Evolutionary conservation across 2,113 vertebrate species (phyloP), one percentile per base, ranked within the genome.

Genomic region (Dromiciops gliroides): DNA sequence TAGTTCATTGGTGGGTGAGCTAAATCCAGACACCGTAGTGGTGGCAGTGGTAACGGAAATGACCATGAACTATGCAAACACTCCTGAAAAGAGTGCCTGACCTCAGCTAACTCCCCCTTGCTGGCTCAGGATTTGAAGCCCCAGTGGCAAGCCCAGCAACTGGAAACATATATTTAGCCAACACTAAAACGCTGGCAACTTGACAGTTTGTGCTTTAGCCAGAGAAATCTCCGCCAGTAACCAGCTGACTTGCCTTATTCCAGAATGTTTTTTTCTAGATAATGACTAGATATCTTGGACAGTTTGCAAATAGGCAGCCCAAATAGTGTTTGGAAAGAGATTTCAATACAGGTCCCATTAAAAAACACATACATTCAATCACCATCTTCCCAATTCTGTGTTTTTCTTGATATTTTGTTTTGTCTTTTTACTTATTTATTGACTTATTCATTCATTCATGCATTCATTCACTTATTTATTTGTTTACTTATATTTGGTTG

Each of bases 321-420:
- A 7, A 25, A 11, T 19, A n/a, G 48, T 44, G 3, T 51, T 90
- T 47, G 19, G 8, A 8, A 50, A 51, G 95, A 47, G 25, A 9
- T 92, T 56, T 89, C n/a, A 75, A 93, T 89, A 8, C n/a, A 48
- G n/a, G n/a, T 56, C 94, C 94, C 60, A 22, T 83, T 44, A 23
- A 44, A 44, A 94, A 94, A 44, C 14, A 50, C 26, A 4, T 49
- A 37, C 89, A 25, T 49, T 94, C 50, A 22, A 47, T 48, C n/a
- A 8, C 10, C 47, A 56, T 37, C 49, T 22, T 26, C 2, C 44
- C 26, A 49, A 48, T 2, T 28, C 26, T 19, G 8, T 49, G 7
- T 8, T 91, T 48, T 14, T 2, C 37, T 51, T 90, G 23, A 44
- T 83, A 44, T 75, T 75, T 83, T 83, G 67, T 83, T 44, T 83